Evolutionary conservation across 2,797 vertebrate species (phyloP), one percentile per base, ranked within the genome.

Genomic region (Syndactyla subalaris): DNA sequence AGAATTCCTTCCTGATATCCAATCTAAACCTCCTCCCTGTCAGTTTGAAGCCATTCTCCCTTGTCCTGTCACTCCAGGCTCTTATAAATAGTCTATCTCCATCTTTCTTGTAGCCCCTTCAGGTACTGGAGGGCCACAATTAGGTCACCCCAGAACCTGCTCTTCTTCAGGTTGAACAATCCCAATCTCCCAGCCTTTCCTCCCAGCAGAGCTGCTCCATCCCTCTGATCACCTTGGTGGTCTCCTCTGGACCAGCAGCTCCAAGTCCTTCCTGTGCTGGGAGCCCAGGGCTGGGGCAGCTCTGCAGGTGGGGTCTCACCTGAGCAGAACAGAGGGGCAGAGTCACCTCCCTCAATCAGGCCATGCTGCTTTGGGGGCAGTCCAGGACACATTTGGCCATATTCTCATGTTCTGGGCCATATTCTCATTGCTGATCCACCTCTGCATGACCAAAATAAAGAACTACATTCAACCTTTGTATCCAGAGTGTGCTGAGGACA

Each of bases 101-200:
- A 41, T 24, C 34, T 36, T 32, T 72, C 39, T 7, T 52, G 4
- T 5, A 34, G 24, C n/a, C 51, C 16, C 24, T 58, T 34, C 43
- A 65, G 45, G 14, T 58, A 23, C 14, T 39, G 30, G 14, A 39
- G 51, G 29, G 29, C 21, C 34, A 26, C 45, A 52, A 27, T 12
- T 9, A 46, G 12, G 17, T 52, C n/a, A 65, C 20, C 14, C 51
- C 1, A 1, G 52, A 83, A 5, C 14, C 1, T 3, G 26, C n/a
- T 39, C 45, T 51, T 20, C 23, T 46, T 46, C 30, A 66, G 14
- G 30, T 18, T 54, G 26, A 72, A 59, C 4, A 36, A 59, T 17
- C 30, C 46, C 4, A 72, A 3, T 52, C 7, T 51, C 38, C 34
- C 45, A 46, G 38, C 10, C 34, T 46, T 41, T 20, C 29, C 55